Conservation (phyloP, 2,113 vertebrate species). For the Nycticorax nycticorax region DNA sequence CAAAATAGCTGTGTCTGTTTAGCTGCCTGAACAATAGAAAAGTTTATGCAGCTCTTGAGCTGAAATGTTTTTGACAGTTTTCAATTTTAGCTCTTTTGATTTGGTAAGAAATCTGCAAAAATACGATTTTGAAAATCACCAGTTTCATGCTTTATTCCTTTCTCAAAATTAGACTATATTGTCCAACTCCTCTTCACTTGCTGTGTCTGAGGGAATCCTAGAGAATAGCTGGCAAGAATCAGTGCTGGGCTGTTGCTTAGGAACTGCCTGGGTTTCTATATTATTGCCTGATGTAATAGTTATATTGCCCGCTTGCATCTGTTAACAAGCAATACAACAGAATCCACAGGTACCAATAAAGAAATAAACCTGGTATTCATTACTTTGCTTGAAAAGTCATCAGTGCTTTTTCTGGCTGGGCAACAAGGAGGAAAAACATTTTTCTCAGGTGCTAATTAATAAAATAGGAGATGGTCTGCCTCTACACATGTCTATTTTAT, state of each 20-base stretch:
- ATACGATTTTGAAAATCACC: conserved; percentile 70
- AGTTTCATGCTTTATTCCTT: conserved; percentile 68
- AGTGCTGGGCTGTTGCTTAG: conserved; percentile 68
- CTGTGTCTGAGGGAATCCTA: conserved; percentile 59
- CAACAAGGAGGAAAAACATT: not conserved
- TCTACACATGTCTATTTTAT: conserved; percentile 39
- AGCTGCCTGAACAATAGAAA: conserved; percentile 66
- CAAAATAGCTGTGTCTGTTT: conserved; percentile 67
- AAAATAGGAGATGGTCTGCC: conserved; percentile 20
- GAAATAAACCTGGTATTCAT: conserved; percentile 60
- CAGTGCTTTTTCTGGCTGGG: conserved; percentile 18
- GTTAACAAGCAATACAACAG: conserved; percentile 72
- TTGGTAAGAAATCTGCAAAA: conserved; percentile 74
- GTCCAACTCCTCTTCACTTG: conserved; percentile 63
- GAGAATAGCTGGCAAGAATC: conserved; percentile 52
- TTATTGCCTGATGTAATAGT: conserved; percentile 72
- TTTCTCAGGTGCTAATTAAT: conserved; percentile 63
- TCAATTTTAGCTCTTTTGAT: conserved; percentile 67
- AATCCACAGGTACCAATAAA: conserved; percentile 72
- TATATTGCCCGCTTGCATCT: conserved; percentile 71
- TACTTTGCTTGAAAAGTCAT: conserved; percentile 56
- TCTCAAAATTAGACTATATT: conserved; percentile 63
- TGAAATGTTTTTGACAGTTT: conserved; percentile 74
- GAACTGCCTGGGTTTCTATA: conserved; percentile 59
- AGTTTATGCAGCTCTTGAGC: conserved; percentile 67